Conservation (phyloP, 2,888 invertebrate species). For the Oxycera nigricornis region DNA sequence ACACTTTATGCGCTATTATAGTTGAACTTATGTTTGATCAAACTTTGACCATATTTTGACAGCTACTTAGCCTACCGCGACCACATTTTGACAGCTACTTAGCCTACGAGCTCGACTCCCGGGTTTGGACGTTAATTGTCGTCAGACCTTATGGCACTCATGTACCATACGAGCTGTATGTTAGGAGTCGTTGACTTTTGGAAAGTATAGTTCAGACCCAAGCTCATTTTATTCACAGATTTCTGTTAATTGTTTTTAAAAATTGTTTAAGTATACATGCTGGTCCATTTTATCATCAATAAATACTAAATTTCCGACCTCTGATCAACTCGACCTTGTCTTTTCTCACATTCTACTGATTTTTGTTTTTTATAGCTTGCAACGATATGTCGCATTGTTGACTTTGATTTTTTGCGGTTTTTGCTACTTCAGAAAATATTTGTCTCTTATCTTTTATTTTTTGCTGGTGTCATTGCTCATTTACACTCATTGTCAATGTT, state of each 20-base stretch:
- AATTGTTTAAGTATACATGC: slow-evolving; percentile 1
- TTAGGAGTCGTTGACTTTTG: not conserved
- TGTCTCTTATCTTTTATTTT: too few species aligned
- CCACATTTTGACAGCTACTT: too few species aligned
- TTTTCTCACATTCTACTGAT: not conserved
- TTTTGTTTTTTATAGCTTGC: not conserved
- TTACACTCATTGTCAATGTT: too few species aligned
- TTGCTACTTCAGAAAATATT: not conserved
- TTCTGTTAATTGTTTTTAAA: not conserved
- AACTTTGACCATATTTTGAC: too few species aligned
- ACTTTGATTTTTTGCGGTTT: not conserved
- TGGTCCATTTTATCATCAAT: not conserved
- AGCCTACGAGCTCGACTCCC: too few species aligned
- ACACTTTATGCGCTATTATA: too few species aligned
- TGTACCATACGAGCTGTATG: too few species aligned
- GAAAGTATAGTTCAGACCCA: not conserved
- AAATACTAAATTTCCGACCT: not conserved
- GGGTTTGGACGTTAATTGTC: too few species aligned
- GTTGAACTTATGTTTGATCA: too few species aligned
- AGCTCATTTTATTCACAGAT: not conserved
- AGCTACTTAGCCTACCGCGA: too few species aligned
- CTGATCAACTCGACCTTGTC: not conserved
- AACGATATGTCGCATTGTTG: not conserved
- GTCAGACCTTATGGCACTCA: too few species aligned
- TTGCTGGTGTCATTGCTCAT: too few species aligned